These are phyloP conservation scores for Halichoerus grypus DNA, from an alignment of 2,113 vertebrate species.

Conservation along the genomic window DNA sequence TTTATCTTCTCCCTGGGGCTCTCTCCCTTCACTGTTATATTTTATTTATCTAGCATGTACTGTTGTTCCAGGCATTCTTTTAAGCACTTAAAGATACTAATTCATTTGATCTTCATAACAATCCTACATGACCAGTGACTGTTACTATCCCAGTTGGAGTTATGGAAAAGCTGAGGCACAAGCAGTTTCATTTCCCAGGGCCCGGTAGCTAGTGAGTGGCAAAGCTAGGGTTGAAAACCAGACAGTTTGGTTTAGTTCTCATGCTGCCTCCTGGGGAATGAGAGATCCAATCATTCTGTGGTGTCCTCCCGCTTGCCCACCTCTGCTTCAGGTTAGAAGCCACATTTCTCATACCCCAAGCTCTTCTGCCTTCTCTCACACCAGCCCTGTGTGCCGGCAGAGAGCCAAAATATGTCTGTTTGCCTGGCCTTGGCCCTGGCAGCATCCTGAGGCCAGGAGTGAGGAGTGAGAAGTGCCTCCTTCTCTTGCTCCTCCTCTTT, in stretches of 20 bases:
- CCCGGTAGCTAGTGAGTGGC: accelerated
- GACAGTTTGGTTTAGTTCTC: not conserved
- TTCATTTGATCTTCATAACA: slow-evolving; percentile 39
- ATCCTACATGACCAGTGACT: not conserved
- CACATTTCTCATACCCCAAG: accelerated
- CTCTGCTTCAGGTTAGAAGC: not conserved
- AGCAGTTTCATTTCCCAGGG: not conserved
- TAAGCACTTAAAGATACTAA: slow-evolving; percentile 50
- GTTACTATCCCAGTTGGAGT: not conserved
- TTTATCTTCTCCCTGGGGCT: not conserved
- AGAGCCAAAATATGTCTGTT: not conserved
- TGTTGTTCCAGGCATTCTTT: not conserved
- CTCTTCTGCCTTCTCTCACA: not conserved
- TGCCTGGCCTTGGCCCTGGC: not conserved
- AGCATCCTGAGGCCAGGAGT: not conserved
- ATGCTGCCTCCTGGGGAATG: accelerated
- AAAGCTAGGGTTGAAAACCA: not conserved
- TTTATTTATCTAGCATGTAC: not conserved
- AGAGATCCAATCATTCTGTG: too few relatives aligned
- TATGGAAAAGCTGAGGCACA: not conserved
- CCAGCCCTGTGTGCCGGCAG: accelerated
- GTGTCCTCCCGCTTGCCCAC: not conserved
- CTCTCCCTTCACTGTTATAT: not conserved
- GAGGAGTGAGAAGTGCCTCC: accelerated
- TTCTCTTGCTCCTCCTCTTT: not conserved